These are phyloP conservation scores for Alexandromys oeconomus DNA, from an alignment of 2,797 vertebrate species.

Conservation along the genomic window DNA sequence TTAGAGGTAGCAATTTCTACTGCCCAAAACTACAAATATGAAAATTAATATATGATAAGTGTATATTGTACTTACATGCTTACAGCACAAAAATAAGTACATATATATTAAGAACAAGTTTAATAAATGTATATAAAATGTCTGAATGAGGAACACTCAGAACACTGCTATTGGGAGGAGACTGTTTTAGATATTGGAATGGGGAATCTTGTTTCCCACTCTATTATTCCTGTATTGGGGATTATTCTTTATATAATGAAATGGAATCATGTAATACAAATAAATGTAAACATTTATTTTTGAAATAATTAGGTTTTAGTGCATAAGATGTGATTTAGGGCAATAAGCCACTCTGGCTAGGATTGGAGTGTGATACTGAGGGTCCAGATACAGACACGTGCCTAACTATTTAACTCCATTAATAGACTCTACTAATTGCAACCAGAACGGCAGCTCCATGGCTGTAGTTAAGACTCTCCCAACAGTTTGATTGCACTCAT, in stretches of 20 bases:
- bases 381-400: neutral
- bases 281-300: conserved; percentile 21
- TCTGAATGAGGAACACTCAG: neutral
- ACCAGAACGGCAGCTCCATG: neutral
- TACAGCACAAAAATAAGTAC: neutral
- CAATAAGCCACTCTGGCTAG: neutral
- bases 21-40: neutral
- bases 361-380: neutral
- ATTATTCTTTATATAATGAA: neutral
- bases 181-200: neutral
- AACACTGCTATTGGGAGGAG: neutral
- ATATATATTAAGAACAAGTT: neutral
- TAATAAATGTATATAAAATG: neutral
- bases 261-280: neutral
- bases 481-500: conserved; percentile 44
- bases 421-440: neutral
- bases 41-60: conserved; percentile 18
- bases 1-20: neutral
- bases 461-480: conserved; percentile 4
- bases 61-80: neutral
- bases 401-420: neutral
- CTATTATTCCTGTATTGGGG: neutral
- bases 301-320: conserved; percentile 40
- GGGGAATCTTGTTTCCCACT: conserved; percentile 19
- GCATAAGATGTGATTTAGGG: neutral